These are phyloP conservation scores for Polylopha cassiicola DNA, from an alignment of 2,888 invertebrate genomes.

Conservation along the genomic window DNA sequence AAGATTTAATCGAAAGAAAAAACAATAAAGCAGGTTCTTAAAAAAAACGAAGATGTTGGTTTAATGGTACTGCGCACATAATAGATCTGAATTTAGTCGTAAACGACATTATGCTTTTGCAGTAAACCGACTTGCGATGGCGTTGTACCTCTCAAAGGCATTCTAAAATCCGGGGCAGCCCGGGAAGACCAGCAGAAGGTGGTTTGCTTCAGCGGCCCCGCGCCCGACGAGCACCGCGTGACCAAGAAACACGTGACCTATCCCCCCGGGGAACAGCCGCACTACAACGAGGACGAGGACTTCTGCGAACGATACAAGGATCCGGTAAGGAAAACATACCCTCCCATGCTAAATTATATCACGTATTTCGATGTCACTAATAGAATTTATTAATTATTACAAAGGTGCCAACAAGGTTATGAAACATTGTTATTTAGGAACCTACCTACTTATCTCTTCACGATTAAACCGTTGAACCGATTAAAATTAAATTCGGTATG, in stretches of 20 bases:
- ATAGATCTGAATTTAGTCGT: not conserved
- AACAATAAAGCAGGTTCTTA: too few species aligned
- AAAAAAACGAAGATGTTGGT: too few species aligned
- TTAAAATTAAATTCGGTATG: too few species aligned
- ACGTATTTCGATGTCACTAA: too few species aligned
- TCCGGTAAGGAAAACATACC: conserved; percentile 36
- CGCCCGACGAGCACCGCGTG: conserved; percentile 46
- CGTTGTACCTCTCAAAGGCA: conserved; percentile 59
- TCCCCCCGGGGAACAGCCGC: conserved; percentile 55
- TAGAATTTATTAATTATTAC: too few species aligned
- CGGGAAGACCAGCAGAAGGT: conserved; percentile 68
- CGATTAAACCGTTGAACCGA: too few species aligned
- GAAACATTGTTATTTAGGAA: too few species aligned
- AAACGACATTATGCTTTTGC: conserved; percentile 15
- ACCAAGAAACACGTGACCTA: conserved; percentile 29
- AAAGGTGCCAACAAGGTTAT: too few species aligned
- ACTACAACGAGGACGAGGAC: conserved; percentile 48
- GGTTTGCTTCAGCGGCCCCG: conserved; percentile 68
- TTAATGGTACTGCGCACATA: not conserved
- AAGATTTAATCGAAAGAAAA: too few species aligned
- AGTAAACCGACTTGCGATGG: conserved; percentile 59
- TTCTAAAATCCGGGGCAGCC: conserved; percentile 58
- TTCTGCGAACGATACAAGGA: conserved; percentile 55
- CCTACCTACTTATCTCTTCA: too few species aligned
- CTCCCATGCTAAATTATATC: conserved; percentile 3